Evolutionary conservation across 2,113 vertebrate genomes (phyloP), one percentile per base, ranked within the genome.

Genomic region (Probosciger aterrimus): DNA sequence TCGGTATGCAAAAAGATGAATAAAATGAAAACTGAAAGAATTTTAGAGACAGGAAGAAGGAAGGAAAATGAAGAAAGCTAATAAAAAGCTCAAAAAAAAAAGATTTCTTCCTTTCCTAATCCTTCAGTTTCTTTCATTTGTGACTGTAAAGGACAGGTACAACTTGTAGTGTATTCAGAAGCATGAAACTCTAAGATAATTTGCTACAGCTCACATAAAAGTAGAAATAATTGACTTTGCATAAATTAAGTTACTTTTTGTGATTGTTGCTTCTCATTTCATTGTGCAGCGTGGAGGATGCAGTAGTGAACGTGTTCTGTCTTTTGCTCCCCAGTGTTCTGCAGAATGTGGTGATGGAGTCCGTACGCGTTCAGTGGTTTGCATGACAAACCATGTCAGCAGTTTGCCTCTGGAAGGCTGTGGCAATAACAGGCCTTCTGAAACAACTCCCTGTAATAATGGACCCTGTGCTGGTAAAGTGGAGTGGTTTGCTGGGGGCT

Each of bases 401-500:
- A 99, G 98, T 82, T 97, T 99, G 80, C 99, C 99, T 9, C 97
- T 99, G 96, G 99, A 99, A 73, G 98, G 98, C 62, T 99, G 99
- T 20, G 99, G 99, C 63, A 98, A 93, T 63, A 98, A 99, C 97
- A 97, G 98, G 11, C 99, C 99, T 0, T 44, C 96, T 0, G 98
- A 99, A 75, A 97, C 97, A 17, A 98, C 98, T 18, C 96, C 98
- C 6, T 99, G 99, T 24, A 98, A 98, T 82, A 98, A 98, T 0
- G 99, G 99, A 10, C 98, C 98, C n/a, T 99, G 99, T 82, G 96
- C 98, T 6, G 99, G 98, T 46, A 99, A 96, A 71, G 98, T 98
- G 6, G 99, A 99, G 88, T 99, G 99, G 99, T 99, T 99, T 95
- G 97, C 98, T 3, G 99, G 99, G 43, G 98, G 98, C 94, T 99